Base-by-base conservation (phyloP, 1,140 invertebrate species). In the Ruditapes philippinarum region DNA sequence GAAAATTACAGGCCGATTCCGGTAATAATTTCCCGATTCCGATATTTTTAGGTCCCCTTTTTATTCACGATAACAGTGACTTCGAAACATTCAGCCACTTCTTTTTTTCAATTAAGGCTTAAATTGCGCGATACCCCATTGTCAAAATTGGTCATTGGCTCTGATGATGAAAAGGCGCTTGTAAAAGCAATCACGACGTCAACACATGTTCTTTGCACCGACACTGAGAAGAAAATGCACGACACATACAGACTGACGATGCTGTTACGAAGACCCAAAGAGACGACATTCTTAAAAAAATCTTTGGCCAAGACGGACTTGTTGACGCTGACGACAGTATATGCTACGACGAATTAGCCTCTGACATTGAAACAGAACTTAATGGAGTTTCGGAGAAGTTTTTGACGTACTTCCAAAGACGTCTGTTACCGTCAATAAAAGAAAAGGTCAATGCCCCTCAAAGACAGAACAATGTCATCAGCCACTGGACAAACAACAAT, bases 151-250 rank as follows among this genome's bases (percentile, higher is more conserved):
- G n/a, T n/a, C n/a, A n/a, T n/a, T n/a, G n/a, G 86, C 0, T 68
- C 80, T 0, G 90, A 91, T 36, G 87, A 91, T n/a, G 86, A 89
- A 62, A 45, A 38, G 38, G 81, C 78, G 2, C 3, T 89, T 31
- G 83, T 91, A 0, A 91, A 91, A 36, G 73, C 90, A n/a, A 91
- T 91, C 33, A 62, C 4, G 1, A 7, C 57, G 5, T 33, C 90
- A 1, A 88, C 57, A n/a, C 84, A 88, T 54, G 68, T 91, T 22
- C 40, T 91, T 5, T 91, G 90, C 31, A 81, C 74, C 31, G 82
- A 38, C n/a, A n/a, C n/a, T n/a, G n/a, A n/a, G n/a, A n/a, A n/a
- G n/a, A n/a, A n/a, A n/a, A n/a, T n/a, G n/a, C 90, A 91, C 38
- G 28, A 60, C 78, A 81, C 38, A 19, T 17, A 22, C 28, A 38